Base-by-base conservation (phyloP, 2,797 vertebrate genomes). In the Lindbergichthys nudifrons region DNA sequence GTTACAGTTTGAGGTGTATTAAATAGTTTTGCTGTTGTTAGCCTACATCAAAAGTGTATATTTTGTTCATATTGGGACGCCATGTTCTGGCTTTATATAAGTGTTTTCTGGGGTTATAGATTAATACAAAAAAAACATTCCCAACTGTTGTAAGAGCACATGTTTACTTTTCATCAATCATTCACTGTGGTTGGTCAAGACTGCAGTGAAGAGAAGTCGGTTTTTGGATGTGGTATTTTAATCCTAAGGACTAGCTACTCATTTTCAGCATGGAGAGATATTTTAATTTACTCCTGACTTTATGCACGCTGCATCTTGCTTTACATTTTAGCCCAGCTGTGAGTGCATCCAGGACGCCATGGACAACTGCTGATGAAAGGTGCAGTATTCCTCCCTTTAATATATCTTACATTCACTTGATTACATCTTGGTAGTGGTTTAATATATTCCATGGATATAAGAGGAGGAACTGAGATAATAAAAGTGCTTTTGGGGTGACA, bases 121-220 rank as follows among this genome's bases (percentile, higher is more conserved):
- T 84, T 19, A 59, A 80, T 63, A 72, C 4, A 67, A 21, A 63
- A 81, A 86, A 86, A 70, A 7, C 68, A 65, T 82, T 77, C 81
- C 77, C 8, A 72, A 19, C 62, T 84, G 61, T 85, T 79, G 84
- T 58, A 82, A 88, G 65, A 72, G 50, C 62, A 56, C 67, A 23
- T 93, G 90, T 95, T 94, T 92, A 88, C 91, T 67, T 84, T 86
- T 51, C 48, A 92, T 94, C 77, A 95, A 94, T 95, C 79, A 96
- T 95, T 95, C 41, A 94, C 92, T 67, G 54, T 61, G 39, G 47
- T 77, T 81, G 60, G 73, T 79, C 65, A 46, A 56, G 65, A 57
- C 63, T 77, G 61, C 76, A 21, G 54, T 36, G 30, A 26, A 23
- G 5, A 39, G 47, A 77, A 58, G 43, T 69, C 59, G 13, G 57